Conservation (phyloP, 2,113 vertebrate species). For the Pteruthius melanotis region DNA sequence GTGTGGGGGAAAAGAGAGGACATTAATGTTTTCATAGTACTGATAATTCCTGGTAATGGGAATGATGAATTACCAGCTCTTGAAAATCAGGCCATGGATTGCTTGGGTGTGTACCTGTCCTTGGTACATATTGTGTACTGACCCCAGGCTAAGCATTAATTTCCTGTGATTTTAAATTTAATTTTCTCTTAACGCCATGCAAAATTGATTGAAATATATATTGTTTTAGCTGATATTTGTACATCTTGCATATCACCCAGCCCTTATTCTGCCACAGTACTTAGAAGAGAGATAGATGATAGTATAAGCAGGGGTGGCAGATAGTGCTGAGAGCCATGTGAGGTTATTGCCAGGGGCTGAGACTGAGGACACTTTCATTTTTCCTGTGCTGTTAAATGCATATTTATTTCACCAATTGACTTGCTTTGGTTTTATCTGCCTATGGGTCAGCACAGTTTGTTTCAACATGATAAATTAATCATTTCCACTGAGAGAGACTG, state of each 20-base stretch:
- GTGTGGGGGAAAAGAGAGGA: neutral
- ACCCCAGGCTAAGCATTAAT: neutral
- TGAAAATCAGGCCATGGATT: neutral
- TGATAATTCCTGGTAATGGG: neutral
- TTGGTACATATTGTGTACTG: rapidly evolving
- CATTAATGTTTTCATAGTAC: neutral
- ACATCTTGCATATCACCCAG: neutral
- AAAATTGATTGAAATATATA: neutral
- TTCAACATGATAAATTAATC: neutral
- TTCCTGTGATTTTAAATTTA: neutral
- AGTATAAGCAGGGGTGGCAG: neutral
- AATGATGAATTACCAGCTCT: neutral
- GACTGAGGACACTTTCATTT: neutral
- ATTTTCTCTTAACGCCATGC: neutral
- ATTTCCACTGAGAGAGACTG: neutral
- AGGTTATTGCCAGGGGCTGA: neutral
- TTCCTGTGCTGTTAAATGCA: neutral
- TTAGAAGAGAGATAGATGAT: neutral
- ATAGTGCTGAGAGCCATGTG: neutral
- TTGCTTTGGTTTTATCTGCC: neutral
- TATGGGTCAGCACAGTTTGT: neutral
- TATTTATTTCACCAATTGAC: neutral
- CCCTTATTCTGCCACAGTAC: neutral
- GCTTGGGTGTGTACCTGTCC: neutral
- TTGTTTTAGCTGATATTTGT: neutral